Base-by-base conservation (phyloP, 2,888 invertebrate species). In the Trichopoda pennipes region DNA sequence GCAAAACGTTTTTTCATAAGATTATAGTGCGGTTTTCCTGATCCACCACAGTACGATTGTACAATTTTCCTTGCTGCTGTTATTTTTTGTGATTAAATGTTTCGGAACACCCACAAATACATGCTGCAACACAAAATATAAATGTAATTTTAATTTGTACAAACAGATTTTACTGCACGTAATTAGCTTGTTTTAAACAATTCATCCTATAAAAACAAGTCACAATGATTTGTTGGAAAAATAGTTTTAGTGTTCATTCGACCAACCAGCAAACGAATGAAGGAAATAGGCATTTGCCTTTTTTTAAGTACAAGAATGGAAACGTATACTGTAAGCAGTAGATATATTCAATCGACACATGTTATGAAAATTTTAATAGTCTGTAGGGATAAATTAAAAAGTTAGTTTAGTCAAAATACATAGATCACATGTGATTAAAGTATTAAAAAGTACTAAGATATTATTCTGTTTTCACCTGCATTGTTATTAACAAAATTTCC, bases 21-120 rank as follows among this genome's bases (percentile, higher is more conserved):
- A 76, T 66, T 61, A 69, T 64, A 55, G 14, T 75, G 66, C 51
- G 79, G 75, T 72, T 75, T 74, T 72, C 60, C 55, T 61, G 60
- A 79, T 79, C 60, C 72, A 75, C 75, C 82, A 63, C 82, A 74
- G 72, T 47, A 61, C 55, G 56, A 63, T 72, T 72, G 53, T 64
- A 53, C 68, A 76, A 77, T 76, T 55, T 61, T n/a, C 16, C 9
- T 42, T 49, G 17, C 42, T 19, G 44, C 12, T 77, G n/a, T 63
- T 47, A 55, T 44, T 68, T 44, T 68, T 53, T 60, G 60, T n/a
- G 14, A 35, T 69, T 42, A 56, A 19, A 53, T 53, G 28, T 51
- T 23, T 51, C 14, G n/a, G n/a, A 55, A 73, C 63, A 35, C 32
- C 21, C 19, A 35, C 64, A 42, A 56, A 79, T 60, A 14, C 47